Conservation (phyloP, 2,113 vertebrate genomes). For the Phocoena sinus region DNA sequence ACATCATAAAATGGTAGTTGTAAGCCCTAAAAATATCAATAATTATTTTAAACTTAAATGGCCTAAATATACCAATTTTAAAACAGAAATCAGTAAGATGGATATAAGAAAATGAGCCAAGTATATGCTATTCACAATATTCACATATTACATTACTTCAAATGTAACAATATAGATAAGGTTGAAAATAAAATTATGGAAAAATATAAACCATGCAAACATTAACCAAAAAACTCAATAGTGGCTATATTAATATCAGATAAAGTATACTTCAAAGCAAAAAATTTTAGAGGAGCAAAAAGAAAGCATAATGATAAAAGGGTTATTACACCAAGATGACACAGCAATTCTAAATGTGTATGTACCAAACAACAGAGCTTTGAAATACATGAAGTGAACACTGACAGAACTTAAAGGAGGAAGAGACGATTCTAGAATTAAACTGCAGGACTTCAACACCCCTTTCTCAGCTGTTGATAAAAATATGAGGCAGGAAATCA, state of each 20-base stretch:
- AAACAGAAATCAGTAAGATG: not conserved
- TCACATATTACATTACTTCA: not conserved
- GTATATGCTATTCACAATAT: not conserved
- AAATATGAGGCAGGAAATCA: not conserved
- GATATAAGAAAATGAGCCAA: not conserved
- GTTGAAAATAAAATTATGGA: not conserved
- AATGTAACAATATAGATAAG: not conserved
- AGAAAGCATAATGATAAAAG: not conserved
- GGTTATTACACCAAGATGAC: not conserved
- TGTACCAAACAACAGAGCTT: not conserved
- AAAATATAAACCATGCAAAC: not conserved
- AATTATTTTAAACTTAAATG: not conserved
- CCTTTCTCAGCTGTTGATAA: not conserved
- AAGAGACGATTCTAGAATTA: not conserved
- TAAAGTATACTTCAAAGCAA: not conserved
- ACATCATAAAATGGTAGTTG: not conserved
- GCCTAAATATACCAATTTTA: not conserved
- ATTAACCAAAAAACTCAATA: not conserved
- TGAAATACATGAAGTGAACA: not conserved
- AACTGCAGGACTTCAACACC: not conserved
- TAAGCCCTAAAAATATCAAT: not conserved
- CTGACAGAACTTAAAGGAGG: not conserved
- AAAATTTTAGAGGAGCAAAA: not conserved
- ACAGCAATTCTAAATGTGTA: not conserved
- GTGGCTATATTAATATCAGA: not conserved